Conservation (phyloP, 2,888 invertebrate genomes). For the Craniophora ligustri region DNA sequence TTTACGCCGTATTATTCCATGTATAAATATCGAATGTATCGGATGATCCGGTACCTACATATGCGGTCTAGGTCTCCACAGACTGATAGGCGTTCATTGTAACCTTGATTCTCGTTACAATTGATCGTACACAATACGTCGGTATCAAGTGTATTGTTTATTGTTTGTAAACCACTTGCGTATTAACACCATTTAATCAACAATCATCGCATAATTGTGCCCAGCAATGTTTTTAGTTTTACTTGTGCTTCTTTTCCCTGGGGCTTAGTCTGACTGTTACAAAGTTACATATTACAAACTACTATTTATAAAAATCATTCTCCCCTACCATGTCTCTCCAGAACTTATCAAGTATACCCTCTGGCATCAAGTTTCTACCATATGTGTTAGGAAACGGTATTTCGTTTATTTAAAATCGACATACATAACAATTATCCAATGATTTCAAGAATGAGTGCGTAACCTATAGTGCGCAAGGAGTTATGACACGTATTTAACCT, state of each 20-base stretch:
- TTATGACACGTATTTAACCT: neutral
- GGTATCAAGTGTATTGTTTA: conserved; percentile 46
- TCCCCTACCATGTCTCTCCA: too few relatives aligned
- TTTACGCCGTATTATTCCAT: neutral
- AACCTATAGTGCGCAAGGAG: neutral
- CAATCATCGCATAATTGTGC: conserved; percentile 15
- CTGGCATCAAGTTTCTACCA: too few relatives aligned
- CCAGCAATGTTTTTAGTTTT: neutral
- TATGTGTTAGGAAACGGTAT: too few relatives aligned
- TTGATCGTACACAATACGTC: conserved; percentile 36
- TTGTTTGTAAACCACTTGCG: conserved; percentile 37
- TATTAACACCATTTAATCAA: conserved; percentile 12
- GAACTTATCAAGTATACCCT: too few relatives aligned
- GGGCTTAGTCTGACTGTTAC: too few relatives aligned
- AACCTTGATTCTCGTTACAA: conserved; percentile 56
- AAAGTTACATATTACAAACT: too few relatives aligned
- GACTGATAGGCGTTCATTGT: conserved; percentile 30
- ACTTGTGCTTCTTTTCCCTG: neutral
- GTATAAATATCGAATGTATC: conserved; percentile 22
- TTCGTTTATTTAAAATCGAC: too few relatives aligned
- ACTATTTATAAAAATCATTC: too few relatives aligned
- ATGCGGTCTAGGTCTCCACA: conserved; percentile 41
- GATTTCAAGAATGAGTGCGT: too few relatives aligned
- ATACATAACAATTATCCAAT: too few relatives aligned
- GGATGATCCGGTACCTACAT: conserved; percentile 31